Conservation (phyloP, 2,888 invertebrate species). For the Pheosia gnoma region DNA sequence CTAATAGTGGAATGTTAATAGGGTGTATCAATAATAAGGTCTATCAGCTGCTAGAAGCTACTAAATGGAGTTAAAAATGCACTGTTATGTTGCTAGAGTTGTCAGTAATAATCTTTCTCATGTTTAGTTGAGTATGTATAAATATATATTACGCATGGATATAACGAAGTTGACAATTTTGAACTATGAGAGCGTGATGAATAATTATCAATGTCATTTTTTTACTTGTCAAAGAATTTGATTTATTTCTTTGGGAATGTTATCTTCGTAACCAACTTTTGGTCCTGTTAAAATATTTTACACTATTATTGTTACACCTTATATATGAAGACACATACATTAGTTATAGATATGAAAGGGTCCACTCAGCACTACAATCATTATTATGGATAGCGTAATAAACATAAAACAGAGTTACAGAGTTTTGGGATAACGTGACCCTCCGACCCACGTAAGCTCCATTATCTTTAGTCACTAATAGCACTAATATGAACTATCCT, state of each 20-base stretch:
- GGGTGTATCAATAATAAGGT: background rate
- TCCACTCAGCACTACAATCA: conserved; percentile 21
- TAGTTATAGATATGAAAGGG: conserved; percentile 8
- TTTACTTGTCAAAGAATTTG: too few relatives aligned
- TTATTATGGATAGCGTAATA: conserved; percentile 33
- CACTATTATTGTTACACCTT: too few relatives aligned
- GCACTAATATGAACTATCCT: conserved; percentile 6
- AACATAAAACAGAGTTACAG: conserved; percentile 28
- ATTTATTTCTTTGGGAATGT: too few relatives aligned
- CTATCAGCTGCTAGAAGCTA: background rate
- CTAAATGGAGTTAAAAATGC: background rate
- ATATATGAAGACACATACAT: background rate
- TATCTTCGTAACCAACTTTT: too few relatives aligned
- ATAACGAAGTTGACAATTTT: too few relatives aligned
- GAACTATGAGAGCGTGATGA: too few relatives aligned
- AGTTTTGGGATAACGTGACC: conserved; percentile 18
- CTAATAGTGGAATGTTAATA: background rate
- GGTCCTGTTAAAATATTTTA: too few relatives aligned
- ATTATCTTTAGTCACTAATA: conserved; percentile 20
- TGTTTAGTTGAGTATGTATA: too few relatives aligned
- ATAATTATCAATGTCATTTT: too few relatives aligned
- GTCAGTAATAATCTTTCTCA: background rate
- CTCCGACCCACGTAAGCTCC: conserved; percentile 21
- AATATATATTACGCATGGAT: too few relatives aligned
- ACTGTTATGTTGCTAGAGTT: background rate